phyloP scores from a whole-genome alignment of 2,888 invertebrate species.

The Cylindroiulus punctatus region DNA sequence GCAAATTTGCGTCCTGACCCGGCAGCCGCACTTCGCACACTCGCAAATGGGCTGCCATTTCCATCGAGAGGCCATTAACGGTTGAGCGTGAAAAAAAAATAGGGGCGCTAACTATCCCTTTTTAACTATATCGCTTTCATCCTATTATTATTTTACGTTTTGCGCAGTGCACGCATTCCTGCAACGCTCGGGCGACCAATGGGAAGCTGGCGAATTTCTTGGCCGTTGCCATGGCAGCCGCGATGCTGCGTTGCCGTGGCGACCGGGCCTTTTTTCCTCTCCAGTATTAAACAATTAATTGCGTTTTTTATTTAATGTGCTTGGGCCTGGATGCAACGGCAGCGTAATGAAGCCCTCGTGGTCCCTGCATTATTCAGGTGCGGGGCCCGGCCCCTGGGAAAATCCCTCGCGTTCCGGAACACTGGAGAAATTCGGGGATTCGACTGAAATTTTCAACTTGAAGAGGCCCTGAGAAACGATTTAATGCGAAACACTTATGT shows the following conservation, averaged over 20 bases:
- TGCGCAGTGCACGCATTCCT: slow-evolving; percentile 38
- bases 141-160: slow-evolving; percentile 38
- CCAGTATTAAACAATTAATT: slow-evolving; percentile 34
- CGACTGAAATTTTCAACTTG: neutral
- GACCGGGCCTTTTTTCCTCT: slow-evolving; percentile 29
- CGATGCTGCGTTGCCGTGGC: slow-evolving; percentile 8
- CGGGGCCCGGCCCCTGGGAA: neutral
- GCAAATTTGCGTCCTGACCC: neutral
- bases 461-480: neutral
- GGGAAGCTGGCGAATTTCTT: neutral
- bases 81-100: neutral
- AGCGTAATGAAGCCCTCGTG: neutral
- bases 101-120: slow-evolving; percentile 24
- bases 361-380: slow-evolving; percentile 13
- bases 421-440: neutral
- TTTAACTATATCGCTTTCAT: slow-evolving; percentile 43
- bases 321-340: neutral
- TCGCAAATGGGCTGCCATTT: slow-evolving; percentile 9
- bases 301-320: slow-evolving; percentile 23
- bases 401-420: neutral
- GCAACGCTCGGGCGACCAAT: neutral
- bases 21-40: neutral
- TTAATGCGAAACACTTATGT: too few relatives aligned
- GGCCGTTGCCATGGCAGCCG: slow-evolving; percentile 14
- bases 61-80: neutral